These are phyloP conservation scores for Druceiella hillmani DNA, from an alignment of 2,888 invertebrate species.

Conservation along the genomic window DNA sequence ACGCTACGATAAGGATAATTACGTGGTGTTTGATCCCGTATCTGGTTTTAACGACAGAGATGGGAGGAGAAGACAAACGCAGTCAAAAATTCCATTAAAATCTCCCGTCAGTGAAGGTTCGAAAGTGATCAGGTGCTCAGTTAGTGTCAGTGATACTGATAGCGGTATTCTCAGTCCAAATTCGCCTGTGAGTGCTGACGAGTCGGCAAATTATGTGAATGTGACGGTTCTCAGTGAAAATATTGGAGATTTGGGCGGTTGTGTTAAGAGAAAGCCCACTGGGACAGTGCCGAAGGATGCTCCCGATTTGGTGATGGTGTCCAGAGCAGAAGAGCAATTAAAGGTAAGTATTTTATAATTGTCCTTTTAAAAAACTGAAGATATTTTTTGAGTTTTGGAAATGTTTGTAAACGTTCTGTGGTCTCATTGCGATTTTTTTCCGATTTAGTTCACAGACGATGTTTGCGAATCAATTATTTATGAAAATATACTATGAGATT, in stretches of 20 bases:
- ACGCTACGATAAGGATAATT: slow-evolving; percentile 50
- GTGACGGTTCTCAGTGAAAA: slow-evolving; percentile 40
- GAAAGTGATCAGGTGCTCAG: slow-evolving; percentile 33
- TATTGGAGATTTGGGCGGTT: slow-evolving; percentile 33
- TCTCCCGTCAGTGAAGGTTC: slow-evolving; percentile 37
- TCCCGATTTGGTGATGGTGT: slow-evolving; percentile 40
- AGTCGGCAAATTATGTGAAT: slow-evolving; percentile 36
- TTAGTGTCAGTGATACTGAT: slow-evolving; percentile 56
- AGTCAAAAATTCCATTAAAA: slow-evolving; percentile 36
- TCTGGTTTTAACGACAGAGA: slow-evolving; percentile 44
- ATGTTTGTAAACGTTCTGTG: too few relatives aligned
- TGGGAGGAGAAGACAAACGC: slow-evolving; percentile 30
- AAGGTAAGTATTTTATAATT: slow-evolving; percentile 46
- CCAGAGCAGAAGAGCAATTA: slow-evolving; percentile 45
- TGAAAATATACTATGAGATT: too few relatives aligned
- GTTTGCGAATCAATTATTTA: too few relatives aligned
- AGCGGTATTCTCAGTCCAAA: slow-evolving; percentile 60
- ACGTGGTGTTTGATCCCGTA: slow-evolving; percentile 47
- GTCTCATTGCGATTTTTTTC: too few relatives aligned
- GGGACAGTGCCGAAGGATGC: too few relatives aligned
- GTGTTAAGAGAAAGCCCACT: slow-evolving; percentile 44
- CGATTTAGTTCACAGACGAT: too few relatives aligned
- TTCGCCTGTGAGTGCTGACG: slow-evolving; percentile 48
- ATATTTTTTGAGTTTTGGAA: too few relatives aligned
- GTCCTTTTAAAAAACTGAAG: too few relatives aligned